Evolutionary conservation across 2,888 invertebrate species (phyloP).

Genomic region (Mystacides longicornis): DNA sequence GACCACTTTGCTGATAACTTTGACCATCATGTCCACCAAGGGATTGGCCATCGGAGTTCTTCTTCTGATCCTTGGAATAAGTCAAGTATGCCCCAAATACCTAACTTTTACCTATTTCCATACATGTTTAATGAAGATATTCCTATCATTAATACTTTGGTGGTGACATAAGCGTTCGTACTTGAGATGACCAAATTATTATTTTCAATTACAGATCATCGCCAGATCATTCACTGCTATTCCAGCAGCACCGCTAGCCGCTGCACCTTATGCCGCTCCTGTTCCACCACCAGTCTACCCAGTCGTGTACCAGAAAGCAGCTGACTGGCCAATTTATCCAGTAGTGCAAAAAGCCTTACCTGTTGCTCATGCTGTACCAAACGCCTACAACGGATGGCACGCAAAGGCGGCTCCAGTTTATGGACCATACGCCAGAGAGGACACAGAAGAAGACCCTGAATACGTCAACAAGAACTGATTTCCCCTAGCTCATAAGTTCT

Average conservation of each 20-base stretch:
- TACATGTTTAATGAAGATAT: too few species aligned
- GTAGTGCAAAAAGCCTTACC: constrained; percentile 26
- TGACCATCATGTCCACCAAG: constrained; percentile 66
- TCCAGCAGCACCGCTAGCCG: constrained; percentile 39
- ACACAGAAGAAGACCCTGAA: constrained; percentile 18
- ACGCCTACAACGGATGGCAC: constrained; percentile 20
- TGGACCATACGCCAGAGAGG: constrained; percentile 23
- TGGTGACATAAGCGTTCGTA: too few species aligned
- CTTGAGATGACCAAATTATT: too few species aligned
- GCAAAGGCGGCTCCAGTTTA: constrained; percentile 8
- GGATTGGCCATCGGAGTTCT: constrained; percentile 65
- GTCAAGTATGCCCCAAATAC: constrained; percentile 44
- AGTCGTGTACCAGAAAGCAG: constrained; percentile 14
- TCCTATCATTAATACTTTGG: too few species aligned
- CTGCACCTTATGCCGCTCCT: constrained; percentile 31
- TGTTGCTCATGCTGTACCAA: constrained; percentile 7
- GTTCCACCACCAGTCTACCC: constrained; percentile 23
- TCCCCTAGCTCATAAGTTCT: too few species aligned
- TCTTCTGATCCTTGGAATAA: constrained; percentile 51
- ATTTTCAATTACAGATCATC: constrained; percentile 30
- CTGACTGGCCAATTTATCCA: constrained; percentile 34
- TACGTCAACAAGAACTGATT: constrained; percentile 14
- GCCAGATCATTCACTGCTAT: constrained; percentile 35
- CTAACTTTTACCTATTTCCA: too few species aligned
- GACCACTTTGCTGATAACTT: constrained; percentile 60